phyloP scores from a whole-genome alignment of 2,888 invertebrate species.

The Augiades crinisus region DNA sequence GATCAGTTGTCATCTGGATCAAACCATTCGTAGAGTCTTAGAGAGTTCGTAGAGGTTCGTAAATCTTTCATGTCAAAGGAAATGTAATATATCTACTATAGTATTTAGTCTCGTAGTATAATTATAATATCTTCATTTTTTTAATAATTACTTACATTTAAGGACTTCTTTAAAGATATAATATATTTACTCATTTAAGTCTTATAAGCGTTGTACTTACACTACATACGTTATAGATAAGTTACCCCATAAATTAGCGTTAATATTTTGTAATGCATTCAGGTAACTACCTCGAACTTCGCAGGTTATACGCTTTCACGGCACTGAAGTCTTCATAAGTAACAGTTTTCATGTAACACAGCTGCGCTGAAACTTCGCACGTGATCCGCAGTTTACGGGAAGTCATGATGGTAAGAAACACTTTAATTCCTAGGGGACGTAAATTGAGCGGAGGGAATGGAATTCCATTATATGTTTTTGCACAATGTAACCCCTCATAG shows the following conservation, averaged over 20 bases:
- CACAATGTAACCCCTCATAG: no score
- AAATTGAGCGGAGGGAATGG: constrained; percentile 17
- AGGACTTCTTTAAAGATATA: background rate
- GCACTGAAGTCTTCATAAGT: constrained; percentile 33
- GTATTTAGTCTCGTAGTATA: no score
- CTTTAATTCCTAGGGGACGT: constrained; percentile 1
- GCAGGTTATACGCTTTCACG: constrained; percentile 16
- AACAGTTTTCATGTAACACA: constrained; percentile 41
- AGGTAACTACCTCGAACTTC: background rate
- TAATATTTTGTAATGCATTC: background rate
- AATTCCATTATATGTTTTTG: constrained; percentile 1
- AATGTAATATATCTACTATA: no score
- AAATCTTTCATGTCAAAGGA: no score
- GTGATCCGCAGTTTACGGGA: constrained; percentile 33
- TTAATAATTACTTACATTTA: background rate
- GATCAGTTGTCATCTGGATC: no score
- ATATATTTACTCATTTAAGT: no score
- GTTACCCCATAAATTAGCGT: constrained; percentile 1
- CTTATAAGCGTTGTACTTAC: no score
- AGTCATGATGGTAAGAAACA: constrained; percentile 11
- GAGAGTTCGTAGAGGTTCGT: no score
- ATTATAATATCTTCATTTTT: no score
- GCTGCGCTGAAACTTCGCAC: constrained; percentile 43
- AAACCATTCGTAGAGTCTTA: no score
- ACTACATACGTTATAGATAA: no score